phyloP scores from a whole-genome alignment of 2,888 invertebrate genomes.

The Flexamia atlantica region DNA sequence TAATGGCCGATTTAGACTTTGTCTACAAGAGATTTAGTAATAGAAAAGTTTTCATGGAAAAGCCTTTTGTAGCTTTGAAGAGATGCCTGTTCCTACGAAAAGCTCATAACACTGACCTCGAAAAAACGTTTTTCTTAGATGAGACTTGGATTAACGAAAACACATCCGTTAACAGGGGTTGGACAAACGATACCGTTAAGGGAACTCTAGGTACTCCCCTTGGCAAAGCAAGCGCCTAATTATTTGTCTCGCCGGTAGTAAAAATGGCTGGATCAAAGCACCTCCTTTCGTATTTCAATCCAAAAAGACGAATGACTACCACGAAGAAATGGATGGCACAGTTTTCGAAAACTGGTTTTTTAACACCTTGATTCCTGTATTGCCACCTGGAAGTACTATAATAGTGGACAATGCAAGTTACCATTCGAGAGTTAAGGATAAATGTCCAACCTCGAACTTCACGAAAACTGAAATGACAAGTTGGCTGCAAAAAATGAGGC shows the following conservation, averaged over 20 bases:
- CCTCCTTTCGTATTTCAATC: neutral
- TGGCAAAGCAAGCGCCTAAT: neutral
- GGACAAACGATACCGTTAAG: neutral
- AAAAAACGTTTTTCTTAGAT: too few species aligned
- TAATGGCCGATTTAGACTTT: too few species aligned
- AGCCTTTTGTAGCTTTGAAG: too few species aligned
- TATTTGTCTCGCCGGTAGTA: neutral
- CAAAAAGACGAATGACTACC: neutral
- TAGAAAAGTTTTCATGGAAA: too few species aligned
- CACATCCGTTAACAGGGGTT: too few species aligned
- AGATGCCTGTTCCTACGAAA: too few species aligned
- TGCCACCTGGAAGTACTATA: neutral
- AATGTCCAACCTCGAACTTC: conserved; percentile 7
- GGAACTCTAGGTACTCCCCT: neutral
- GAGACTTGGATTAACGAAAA: too few species aligned
- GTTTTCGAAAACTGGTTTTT: neutral
- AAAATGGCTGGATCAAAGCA: neutral
- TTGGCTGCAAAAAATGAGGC: neutral
- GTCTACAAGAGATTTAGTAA: too few species aligned
- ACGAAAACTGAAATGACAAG: neutral
- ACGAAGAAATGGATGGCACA: neutral
- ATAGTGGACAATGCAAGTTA: neutral
- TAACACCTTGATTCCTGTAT: neutral
- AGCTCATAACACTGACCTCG: too few species aligned
- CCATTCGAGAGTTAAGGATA: conserved; percentile 18